Evolutionary conservation across 2,888 invertebrate genomes (phyloP), one percentile per base, ranked within the genome.

Genomic region (Oegoconia quadripuncta): DNA sequence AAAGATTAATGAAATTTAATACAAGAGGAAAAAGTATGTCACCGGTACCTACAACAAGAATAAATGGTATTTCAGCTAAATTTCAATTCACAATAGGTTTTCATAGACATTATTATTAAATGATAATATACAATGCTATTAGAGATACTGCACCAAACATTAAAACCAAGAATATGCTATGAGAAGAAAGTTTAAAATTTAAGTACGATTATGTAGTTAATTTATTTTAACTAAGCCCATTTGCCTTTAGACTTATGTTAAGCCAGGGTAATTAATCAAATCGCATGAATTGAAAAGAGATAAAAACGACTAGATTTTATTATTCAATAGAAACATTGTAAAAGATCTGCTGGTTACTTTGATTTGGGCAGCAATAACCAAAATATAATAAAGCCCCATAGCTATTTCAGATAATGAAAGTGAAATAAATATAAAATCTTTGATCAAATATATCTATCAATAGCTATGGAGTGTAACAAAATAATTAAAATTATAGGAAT

Each of bases 91-190:
- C 64, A 74, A 55, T 52, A 50, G 53, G n/a, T n/a, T n/a, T 51
- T 56, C 53, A 64, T 74, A 70, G 67, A 74, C 70, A 71, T 67
- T 70, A 74, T 73, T 74, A 72, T 68, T 74, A 62, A 65, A 86
- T 86, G 84, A 70, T 69, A 82, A 83, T 86, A 75, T 84, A 84
- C 86, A 86, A 86, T 84, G 86, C 79, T 74, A 84, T 82, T 78
- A 86, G 79, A 79, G 59, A 79, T 81, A 77, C 87, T 84, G 86
- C 83, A 82, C 84, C 86, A 86, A 84, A 82, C 80, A 76, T 80
- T 78, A 80, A 76, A 80, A 80, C 79, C 76, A 81, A 75, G 69
- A 74, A 72, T 78, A 81, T 76, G 74, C 77, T 76, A 74, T 75
- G 74, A 77, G 65, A 77, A 57, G 75, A 65, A 75, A 74, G 63